phyloP scores from a whole-genome alignment of 2,888 invertebrate genomes.

The Taenaris catops region DNA sequence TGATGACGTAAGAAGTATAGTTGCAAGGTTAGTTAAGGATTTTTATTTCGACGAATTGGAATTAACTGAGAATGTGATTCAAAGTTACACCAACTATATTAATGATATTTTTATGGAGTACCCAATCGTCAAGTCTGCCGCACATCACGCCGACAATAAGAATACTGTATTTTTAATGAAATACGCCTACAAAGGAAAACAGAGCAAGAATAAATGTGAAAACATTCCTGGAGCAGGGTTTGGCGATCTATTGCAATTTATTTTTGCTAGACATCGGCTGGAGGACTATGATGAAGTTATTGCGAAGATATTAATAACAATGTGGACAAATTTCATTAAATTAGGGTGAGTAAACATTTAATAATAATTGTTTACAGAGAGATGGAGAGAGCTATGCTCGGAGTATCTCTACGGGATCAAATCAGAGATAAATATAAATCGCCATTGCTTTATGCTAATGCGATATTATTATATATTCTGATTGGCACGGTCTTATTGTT shows the following conservation, averaged over 20 bases:
- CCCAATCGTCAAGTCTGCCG: constrained; percentile 48
- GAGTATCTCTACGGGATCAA: too few species aligned
- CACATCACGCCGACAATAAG: constrained; percentile 41
- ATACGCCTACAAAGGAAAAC: constrained; percentile 26
- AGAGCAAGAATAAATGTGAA: constrained; percentile 3
- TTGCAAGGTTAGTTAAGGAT: constrained; percentile 47
- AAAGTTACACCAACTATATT: constrained; percentile 45
- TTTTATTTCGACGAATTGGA: constrained; percentile 46
- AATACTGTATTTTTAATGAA: constrained; percentile 53
- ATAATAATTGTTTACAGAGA: too few species aligned
- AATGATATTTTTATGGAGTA: constrained; percentile 53
- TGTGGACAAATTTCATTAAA: constrained; percentile 55
- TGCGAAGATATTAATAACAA: constrained; percentile 34
- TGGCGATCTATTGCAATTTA: constrained; percentile 38
- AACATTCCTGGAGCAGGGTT: constrained; percentile 19
- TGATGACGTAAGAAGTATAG: constrained; percentile 31
- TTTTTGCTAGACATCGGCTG: constrained; percentile 32
- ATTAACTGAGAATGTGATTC: constrained; percentile 22
- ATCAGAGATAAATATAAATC: too few species aligned
- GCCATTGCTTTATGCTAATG: too few species aligned
- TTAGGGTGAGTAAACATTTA: constrained; percentile 44
- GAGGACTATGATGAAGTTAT: constrained; percentile 30
- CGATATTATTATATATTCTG: too few species aligned
- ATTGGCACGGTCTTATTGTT: too few species aligned
- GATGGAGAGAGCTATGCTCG: too few species aligned